These are phyloP conservation scores for Trachelus iudaicus DNA, from an alignment of 2,888 invertebrate genomes.

Conservation along the genomic window DNA sequence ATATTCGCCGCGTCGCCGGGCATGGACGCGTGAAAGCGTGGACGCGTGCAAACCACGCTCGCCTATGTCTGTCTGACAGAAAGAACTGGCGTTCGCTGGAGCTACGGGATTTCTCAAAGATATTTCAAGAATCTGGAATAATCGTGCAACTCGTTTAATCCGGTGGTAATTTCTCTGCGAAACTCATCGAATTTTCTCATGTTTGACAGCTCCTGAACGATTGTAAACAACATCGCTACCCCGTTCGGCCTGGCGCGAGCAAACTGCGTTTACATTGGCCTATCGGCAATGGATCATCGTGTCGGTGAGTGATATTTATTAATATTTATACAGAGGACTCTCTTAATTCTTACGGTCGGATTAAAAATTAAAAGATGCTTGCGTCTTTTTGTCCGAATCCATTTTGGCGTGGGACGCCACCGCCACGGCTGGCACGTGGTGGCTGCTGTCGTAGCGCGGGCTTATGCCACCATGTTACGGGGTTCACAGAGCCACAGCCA, in stretches of 20 bases:
- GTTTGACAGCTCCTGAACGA: conserved; percentile 41
- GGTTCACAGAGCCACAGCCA: conserved; percentile 40
- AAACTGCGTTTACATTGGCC: conserved; percentile 32
- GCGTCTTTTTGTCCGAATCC: background rate
- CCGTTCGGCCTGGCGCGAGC: conserved; percentile 39
- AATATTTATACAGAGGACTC: background rate
- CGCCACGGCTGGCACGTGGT: conserved; percentile 45
- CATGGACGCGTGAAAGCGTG: conserved; percentile 36
- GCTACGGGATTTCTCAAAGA: background rate
- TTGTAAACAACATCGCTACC: conserved; percentile 37
- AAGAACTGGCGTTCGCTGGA: background rate
- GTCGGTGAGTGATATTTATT: conserved; percentile 39
- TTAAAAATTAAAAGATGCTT: background rate
- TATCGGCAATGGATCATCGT: conserved; percentile 45
- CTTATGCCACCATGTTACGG: conserved; percentile 38
- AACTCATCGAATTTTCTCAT: background rate
- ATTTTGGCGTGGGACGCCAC: conserved; percentile 36
- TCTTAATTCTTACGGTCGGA: background rate
- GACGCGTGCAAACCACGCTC: conserved; percentile 9
- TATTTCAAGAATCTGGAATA: background rate
- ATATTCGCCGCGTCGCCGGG: conserved; percentile 24
- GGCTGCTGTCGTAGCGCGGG: conserved; percentile 40
- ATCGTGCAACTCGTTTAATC: background rate
- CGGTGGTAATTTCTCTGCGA: background rate
- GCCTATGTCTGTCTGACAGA: background rate